Conservation (phyloP, 1,140 invertebrate species). For the Acromyrmex heyeri region DNA sequence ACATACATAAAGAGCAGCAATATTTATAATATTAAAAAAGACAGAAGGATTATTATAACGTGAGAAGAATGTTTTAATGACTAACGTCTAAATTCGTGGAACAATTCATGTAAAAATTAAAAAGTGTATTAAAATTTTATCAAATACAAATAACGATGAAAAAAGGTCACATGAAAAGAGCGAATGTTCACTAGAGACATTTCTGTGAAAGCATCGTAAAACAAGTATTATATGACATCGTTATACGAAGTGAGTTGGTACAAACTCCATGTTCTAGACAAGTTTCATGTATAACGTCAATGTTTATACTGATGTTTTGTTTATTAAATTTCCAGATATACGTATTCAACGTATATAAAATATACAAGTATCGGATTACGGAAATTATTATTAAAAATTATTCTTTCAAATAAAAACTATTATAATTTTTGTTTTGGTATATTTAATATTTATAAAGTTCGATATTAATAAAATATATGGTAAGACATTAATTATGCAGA, state of each 20-base stretch:
- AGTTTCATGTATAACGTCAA: not conserved
- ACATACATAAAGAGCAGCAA: not conserved
- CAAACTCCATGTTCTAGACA: not conserved
- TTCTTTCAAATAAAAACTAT: not conserved
- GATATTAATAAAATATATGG: not conserved
- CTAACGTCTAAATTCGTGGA: not conserved
- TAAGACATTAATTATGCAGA: not conserved
- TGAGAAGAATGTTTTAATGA: not conserved
- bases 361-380: not conserved
- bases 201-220: conserved; percentile 57
- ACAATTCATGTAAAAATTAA: not conserved
- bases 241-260: conserved; percentile 18
- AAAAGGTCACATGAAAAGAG: conserved; percentile 59
- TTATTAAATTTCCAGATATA: not conserved
- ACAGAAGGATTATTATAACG: not conserved
- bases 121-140: conserved; percentile 1
- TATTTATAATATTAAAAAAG: not conserved
- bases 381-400: not conserved
- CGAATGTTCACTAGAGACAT: conserved; percentile 43
- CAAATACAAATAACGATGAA: not conserved
- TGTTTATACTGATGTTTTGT: not conserved
- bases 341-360: not conserved
- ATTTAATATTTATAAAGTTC: conserved; percentile 6
- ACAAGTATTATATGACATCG: conserved; percentile 39
- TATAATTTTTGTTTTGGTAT: not conserved